These are phyloP conservation scores for Ganaspis brasiliensis DNA, from an alignment of 2,888 invertebrate species.

Conservation along the genomic window DNA sequence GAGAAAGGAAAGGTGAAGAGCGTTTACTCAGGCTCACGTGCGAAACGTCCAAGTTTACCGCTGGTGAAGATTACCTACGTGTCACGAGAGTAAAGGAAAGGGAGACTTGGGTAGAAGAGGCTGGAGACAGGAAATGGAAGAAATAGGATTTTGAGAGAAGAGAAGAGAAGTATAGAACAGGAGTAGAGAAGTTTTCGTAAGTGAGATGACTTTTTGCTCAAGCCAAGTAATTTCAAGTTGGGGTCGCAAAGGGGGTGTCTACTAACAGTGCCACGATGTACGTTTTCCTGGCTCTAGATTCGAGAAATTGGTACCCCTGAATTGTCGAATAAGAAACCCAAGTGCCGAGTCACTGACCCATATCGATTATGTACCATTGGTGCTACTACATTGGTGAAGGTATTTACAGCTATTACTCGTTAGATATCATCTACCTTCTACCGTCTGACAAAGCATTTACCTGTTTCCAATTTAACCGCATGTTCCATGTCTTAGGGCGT, in stretches of 20 bases:
- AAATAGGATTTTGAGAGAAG: conserved; percentile 38
- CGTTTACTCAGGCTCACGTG: conserved; percentile 41
- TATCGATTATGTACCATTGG: conserved; percentile 23
- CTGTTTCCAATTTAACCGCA: conserved; percentile 70
- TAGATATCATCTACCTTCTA: conserved; percentile 4
- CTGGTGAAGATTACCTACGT: conserved; percentile 42
- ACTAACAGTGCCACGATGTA: background rate
- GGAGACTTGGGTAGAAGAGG: background rate
- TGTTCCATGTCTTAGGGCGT: conserved; percentile 61
- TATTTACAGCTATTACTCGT: conserved; percentile 16
- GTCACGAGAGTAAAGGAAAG: conserved; percentile 42
- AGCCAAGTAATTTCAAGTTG: conserved; percentile 37
- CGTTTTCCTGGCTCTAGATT: too few species aligned
- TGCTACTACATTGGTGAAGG: conserved; percentile 8
- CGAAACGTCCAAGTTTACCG: conserved; percentile 42
- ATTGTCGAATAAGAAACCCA: conserved; percentile 25
- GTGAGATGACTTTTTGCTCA: conserved; percentile 34
- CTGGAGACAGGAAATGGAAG: conserved; percentile 36
- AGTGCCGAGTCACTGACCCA: conserved; percentile 15
- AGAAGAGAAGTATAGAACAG: conserved; percentile 7
- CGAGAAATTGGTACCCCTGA: background rate
- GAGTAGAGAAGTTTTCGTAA: conserved; percentile 36
- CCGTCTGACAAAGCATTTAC: conserved; percentile 72
- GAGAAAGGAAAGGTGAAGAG: conserved; percentile 40
- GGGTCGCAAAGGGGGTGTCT: background rate